Base-by-base conservation (phyloP, 53 echinoderm and acorn worm species). In the Stichopus horrens region DNA sequence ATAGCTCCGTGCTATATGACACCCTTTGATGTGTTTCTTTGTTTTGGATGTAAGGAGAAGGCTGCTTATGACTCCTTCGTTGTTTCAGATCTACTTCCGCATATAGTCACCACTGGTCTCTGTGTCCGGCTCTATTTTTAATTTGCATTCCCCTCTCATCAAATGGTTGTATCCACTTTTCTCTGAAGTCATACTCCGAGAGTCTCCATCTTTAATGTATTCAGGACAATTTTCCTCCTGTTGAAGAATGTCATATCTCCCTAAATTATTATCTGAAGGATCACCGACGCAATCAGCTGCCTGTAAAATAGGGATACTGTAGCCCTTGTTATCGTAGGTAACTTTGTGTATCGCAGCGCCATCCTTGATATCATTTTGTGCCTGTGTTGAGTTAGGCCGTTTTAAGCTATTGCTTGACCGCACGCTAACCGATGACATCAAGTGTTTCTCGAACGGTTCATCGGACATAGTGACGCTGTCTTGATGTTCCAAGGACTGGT, bases 401-500 rank as follows among this genome's bases (percentile, higher is more conserved):
- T 9, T 5, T 4, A 5, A 53, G 5, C 55, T 11, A 13, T 19
- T 14, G n/a, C 5, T 18, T 53, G 55, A 55, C 8, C 5, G 54
- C 7, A 19, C 52, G 14, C 8, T 79, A 4, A 54, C 52, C n/a
- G 53, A 18, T 6, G 52, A 13, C 8, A 11, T 16, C 8, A 0
- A 4, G 8, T 18, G 58, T 57, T 5, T 83, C 7, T 79, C 79
- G 54, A 54, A 79, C 0, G 53, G 14, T 18, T 5, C 53, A 54
- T 53, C 83, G 21, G 7, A 58, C 5, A 16, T 75, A 19, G 8
- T 6, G 11, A 21, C 4, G 19, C 22, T 83, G 4, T 6, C 59
- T 83, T 83, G 83, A 14, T 83, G 59, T 16, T 83, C 83, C 23
- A 83, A 60, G 21, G 83, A 83, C 37, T 83, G 83, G 18, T 83